Evolutionary conservation across 1,140 invertebrate species (phyloP), one percentile per base, ranked within the genome.

Genomic region (Planococcus citri): DNA sequence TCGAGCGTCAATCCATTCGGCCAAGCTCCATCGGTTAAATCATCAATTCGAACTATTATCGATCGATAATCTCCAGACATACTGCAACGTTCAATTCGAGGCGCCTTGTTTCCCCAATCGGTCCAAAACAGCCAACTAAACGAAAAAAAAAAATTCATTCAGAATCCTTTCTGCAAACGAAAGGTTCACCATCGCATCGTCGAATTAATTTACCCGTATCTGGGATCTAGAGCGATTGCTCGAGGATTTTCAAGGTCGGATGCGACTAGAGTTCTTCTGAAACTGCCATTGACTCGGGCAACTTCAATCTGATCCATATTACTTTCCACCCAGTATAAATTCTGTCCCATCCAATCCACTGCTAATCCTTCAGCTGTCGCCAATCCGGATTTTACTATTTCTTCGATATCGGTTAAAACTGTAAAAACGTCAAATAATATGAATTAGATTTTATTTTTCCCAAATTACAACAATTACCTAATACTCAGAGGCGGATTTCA

Each of bases 261-360:
- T 21, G 90, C 87, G 27, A 95, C 83, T 0, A 95, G 78, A 0
- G 91, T 94, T 37, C 88, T 83, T 4, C 92, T 78, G 75, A 85
- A 88, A 60, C 82, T 84, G 0, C 93, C 92, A 77, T 92, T 88
- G 37, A 93, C 78, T 73, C 87, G 86, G 14, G 91, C 87, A 69
- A 95, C 92, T 81, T 95, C 91, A 58, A 95, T 94, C 77, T 94
- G 91, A 78, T 94, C 90, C 25, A 95, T 79, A 76, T 87, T 90
- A 75, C 87, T 89, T 78, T 94, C 91, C 0, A 94, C 88, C 84
- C 84, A 85, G 76, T 93, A 93, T 0, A 93, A 77, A 80, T 92
- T 92, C 73, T 85, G 80, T 14, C 84, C 89, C 71, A 93, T 85
- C 90, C 90, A 94, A 79, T 93, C 91, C 1, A 93, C 89, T 3